Evolutionary conservation across 1,140 invertebrate species (phyloP).

Genomic region (Lordiphosa stackelbergi): DNA sequence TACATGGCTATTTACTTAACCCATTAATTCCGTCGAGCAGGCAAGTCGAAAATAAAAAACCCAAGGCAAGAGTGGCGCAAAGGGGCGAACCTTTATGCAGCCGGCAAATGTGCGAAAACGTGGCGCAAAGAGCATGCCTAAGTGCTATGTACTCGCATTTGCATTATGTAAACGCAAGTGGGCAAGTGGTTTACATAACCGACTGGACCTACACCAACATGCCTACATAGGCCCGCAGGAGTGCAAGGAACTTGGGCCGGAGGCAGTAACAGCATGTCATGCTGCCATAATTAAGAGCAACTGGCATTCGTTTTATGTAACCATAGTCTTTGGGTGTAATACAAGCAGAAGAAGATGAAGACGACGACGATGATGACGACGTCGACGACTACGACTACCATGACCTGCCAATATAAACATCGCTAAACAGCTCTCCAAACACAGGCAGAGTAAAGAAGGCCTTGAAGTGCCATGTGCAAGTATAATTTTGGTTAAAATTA

Average conservation of each 20-base stretch:
- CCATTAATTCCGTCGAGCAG: slow-evolving; percentile 57
- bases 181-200: slow-evolving; percentile 54
- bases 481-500: slow-evolving; percentile 28
- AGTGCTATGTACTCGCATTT: slow-evolving; percentile 48
- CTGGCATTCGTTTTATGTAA: slow-evolving; percentile 37
- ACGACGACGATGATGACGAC: not conserved
- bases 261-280: not conserved
- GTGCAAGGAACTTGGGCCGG: slow-evolving; percentile 47
- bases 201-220: slow-evolving; percentile 58
- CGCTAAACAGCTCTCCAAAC: slow-evolving; percentile 16
- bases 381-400: not conserved
- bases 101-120: slow-evolving; percentile 44
- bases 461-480: slow-evolving; percentile 5
- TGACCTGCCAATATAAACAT: slow-evolving; percentile 28
- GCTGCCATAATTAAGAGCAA: slow-evolving; percentile 35
- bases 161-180: slow-evolving; percentile 64
- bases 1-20: slow-evolving; percentile 71
- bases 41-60: slow-evolving; percentile 26
- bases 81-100: slow-evolving; percentile 32
- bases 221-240: slow-evolving; percentile 30
- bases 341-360: slow-evolving; percentile 21
- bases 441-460: not conserved
- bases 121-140: slow-evolving; percentile 50
- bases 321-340: slow-evolving; percentile 38
- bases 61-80: slow-evolving; percentile 31